These are phyloP conservation scores for Tenualosa ilisha DNA, from an alignment of 2,797 vertebrate species.

Conservation along the genomic window DNA sequence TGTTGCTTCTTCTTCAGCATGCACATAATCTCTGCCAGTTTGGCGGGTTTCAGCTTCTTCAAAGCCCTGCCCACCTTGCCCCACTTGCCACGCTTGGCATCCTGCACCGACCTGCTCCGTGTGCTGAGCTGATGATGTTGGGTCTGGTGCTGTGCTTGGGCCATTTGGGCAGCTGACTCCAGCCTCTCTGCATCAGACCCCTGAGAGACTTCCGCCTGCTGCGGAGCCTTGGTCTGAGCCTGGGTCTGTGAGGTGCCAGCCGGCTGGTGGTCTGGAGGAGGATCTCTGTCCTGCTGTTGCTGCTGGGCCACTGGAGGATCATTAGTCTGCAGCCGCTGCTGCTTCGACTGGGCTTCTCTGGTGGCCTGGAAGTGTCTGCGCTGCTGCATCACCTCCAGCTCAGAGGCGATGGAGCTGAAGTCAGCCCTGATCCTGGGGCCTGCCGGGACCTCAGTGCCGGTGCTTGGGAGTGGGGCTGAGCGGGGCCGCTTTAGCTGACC, in stretches of 20 bases:
- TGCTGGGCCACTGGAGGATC: too few species aligned
- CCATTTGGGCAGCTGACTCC: conserved; percentile 24
- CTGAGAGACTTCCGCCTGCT: not conserved
- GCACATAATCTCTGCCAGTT: conserved; percentile 50
- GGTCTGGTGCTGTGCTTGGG: not conserved
- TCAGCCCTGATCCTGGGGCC: conserved; percentile 51
- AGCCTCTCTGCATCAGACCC: not conserved
- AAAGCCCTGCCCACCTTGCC: conserved; percentile 5
- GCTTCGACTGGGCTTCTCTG: not conserved
- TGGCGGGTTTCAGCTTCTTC: conserved; percentile 48
- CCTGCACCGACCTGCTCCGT: not conserved
- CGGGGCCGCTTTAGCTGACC: conserved; percentile 55
- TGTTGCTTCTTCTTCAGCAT: conserved; percentile 56
- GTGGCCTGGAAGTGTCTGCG: not conserved
- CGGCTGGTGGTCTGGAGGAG: not conserved
- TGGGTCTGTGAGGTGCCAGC: not conserved
- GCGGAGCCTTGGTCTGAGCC: not conserved
- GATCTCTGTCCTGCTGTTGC: not conserved
- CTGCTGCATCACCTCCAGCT: conserved; percentile 60
- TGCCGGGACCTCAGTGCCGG: conserved; percentile 36
- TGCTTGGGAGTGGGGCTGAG: conserved; percentile 58
- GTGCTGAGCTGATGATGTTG: not conserved
- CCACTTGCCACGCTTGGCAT: conserved; percentile 27
- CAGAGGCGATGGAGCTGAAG: conserved; percentile 61
- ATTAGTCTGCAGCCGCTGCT: not conserved